Evolutionary conservation across 2,888 invertebrate species (phyloP), one percentile per base, ranked within the genome.

Genomic region (Pteria penguin): DNA sequence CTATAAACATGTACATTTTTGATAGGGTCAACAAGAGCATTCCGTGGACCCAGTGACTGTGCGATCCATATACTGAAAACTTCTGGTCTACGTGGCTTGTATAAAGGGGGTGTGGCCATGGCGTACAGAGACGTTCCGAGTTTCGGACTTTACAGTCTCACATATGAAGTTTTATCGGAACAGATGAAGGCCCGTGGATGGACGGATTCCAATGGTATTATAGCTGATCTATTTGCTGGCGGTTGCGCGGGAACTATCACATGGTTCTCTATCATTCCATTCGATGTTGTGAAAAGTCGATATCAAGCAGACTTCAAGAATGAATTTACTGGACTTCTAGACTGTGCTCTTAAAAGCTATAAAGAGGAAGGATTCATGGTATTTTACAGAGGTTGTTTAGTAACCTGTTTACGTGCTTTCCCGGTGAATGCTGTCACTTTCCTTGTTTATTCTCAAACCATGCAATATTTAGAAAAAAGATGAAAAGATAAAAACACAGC

Each of bases 211-310:
- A 79, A 81, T 1, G 87, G 87, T 11, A 75, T 87, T 5, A 76
- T 81, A 11, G 84, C 86, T 2, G 83, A 82, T 31, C 75, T 92
- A 29, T 45, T 92, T 33, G 89, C 92, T 8, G 93, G 93, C 31
- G 93, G 92, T 11, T 60, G 88, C 11, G 90, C 92, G 72, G 95
- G 95, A 2, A 92, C 94, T 5, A 52, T 94, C 4, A 95, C 95
- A 0, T 96, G 96, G 95, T 92, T 94, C 22, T 92, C 94, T 24
- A 94, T 95, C 2, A 93, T 95, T 85, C 96, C 96, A 0, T 93
- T 95, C 65, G 96, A 96, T 92, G 95, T 95, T 33, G 93, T 96
- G 4, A 96, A 96, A 91, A 95, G 95, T 5, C 93, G 95, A 73
- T 94, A 96, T 84, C 96, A 96, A 91, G 94, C 94, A 0, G 95